Evolutionary conservation across 1,140 invertebrate genomes (phyloP).

Genomic region (Chelonus insularis): DNA sequence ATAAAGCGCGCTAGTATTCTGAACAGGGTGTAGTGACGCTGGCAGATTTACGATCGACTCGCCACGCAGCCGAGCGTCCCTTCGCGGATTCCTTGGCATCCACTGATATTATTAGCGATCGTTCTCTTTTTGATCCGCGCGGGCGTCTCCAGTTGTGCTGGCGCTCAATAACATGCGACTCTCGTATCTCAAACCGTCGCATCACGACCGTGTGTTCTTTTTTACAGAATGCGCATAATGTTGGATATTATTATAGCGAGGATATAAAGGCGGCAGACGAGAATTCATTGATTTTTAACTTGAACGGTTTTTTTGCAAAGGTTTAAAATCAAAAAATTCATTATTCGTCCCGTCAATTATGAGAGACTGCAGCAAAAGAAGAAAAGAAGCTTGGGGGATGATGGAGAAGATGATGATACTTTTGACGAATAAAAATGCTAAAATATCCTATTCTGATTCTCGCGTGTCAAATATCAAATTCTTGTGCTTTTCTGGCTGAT

Average conservation of each 20-base stretch:
- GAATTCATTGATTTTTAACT: slow-evolving; percentile 20
- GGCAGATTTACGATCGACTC: slow-evolving; percentile 57
- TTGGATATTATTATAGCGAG: slow-evolving; percentile 12
- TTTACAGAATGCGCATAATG: slow-evolving; percentile 28
- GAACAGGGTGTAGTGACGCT: slow-evolving; percentile 48
- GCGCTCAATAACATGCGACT: slow-evolving; percentile 1
- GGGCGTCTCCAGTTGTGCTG: slow-evolving; percentile 12
- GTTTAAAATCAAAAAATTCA: not conserved
- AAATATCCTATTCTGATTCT: too few species aligned
- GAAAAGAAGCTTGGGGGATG: too few species aligned
- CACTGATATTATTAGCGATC: slow-evolving; percentile 59
- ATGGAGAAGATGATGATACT: too few species aligned
- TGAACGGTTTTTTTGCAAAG: not conserved
- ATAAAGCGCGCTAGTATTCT: slow-evolving; percentile 36
- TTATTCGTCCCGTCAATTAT: not conserved
- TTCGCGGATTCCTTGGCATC: slow-evolving; percentile 56
- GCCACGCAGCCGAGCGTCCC: slow-evolving; percentile 51
- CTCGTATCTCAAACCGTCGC: slow-evolving; percentile 20
- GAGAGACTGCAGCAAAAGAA: too few species aligned
- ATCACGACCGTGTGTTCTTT: not conserved
- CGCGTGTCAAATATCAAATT: too few species aligned
- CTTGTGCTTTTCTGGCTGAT: too few species aligned
- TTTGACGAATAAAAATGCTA: too few species aligned
- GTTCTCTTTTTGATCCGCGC: slow-evolving; percentile 54
- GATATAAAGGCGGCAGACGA: slow-evolving; percentile 23